Base-by-base conservation (phyloP, 2,888 invertebrate genomes). In the Eilema depressum region DNA sequence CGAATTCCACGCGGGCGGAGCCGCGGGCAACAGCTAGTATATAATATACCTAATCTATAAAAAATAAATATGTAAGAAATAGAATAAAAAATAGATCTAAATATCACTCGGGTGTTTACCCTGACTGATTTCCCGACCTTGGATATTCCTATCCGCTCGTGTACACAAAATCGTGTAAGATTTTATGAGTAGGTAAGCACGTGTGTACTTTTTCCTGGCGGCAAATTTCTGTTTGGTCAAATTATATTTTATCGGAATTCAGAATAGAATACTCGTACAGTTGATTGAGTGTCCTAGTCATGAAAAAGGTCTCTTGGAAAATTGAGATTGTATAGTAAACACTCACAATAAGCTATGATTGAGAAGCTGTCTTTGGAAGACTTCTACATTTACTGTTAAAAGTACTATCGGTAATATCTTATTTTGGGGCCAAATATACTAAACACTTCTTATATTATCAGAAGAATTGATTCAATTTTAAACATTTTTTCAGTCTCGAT, bases 271-370 rank as follows among this genome's bases (percentile, higher is more conserved):
- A 33, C n/a, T 37, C n/a, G 11, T 25, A 62, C 53, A 26, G 14
- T 60, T 68, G 68, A 68, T 68, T 57, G 68, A 68, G 68, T 57
- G 70, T 62, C 33, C 68, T 65, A 53, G 61, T 25, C 37, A 37
- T 63, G 59, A 63, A 57, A 68, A 63, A 33, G 56, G 62, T 60
- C 28, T 64, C 63, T 23, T 25, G 37, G 64, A 59, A 60, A 59
- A 28, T 60, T 59, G 59, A 30, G 62, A 53, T 61, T n/a, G n/a
- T 61, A 47, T 41, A 47, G 67, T 41, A 26, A 61, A 47, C 41
- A 59, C 17, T 60, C 26, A 41, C 37, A 30, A 57, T 28, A 25
- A 65, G 17, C 25, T 3, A 57, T 65, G 65, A 65, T 65, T 57
- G 65, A 65, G 56, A 33, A 37, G 30, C 65, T 37, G 28, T 33